These are phyloP conservation scores for Drosophila mimetica DNA, from an alignment of 2,888 invertebrate species.

Conservation along the genomic window DNA sequence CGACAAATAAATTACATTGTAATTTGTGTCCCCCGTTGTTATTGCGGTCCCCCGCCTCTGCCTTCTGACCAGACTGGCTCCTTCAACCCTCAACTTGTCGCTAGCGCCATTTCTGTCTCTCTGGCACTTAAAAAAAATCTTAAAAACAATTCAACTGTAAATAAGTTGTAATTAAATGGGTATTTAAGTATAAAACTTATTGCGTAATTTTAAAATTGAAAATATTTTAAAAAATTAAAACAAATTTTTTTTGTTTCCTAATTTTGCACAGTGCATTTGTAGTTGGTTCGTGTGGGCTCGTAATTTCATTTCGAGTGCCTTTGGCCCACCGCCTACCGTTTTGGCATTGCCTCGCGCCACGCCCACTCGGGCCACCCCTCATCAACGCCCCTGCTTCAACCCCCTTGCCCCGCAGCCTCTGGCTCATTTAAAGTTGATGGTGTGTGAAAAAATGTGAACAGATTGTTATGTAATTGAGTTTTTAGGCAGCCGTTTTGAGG, in stretches of 20 bases:
- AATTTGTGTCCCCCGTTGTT: slow-evolving; percentile 70
- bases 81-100: slow-evolving; percentile 27
- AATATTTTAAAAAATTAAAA: too few species aligned
- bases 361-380: slow-evolving; percentile 12
- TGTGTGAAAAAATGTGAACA: slow-evolving; percentile 84
- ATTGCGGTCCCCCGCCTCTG: slow-evolving; percentile 10
- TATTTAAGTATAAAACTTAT: too few species aligned
- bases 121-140: slow-evolving; percentile 1
- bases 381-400: neutral
- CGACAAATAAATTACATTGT: slow-evolving; percentile 81
- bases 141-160: too few species aligned
- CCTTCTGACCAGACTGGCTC: slow-evolving; percentile 48
- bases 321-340: slow-evolving; percentile 59
- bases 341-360: slow-evolving; percentile 64
- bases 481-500: slow-evolving; percentile 82
- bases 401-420: slow-evolving; percentile 24
- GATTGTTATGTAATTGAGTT: slow-evolving; percentile 84
- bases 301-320: slow-evolving; percentile 77
- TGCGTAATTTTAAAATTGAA: too few species aligned
- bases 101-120: neutral
- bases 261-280: slow-evolving; percentile 6
- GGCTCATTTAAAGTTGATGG: slow-evolving; percentile 83
- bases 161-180: too few species aligned
- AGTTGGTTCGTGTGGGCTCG: slow-evolving; percentile 51
- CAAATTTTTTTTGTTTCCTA: too few species aligned